phyloP scores from a whole-genome alignment of 2,113 vertebrate genomes.

The Nipponia nippon region DNA sequence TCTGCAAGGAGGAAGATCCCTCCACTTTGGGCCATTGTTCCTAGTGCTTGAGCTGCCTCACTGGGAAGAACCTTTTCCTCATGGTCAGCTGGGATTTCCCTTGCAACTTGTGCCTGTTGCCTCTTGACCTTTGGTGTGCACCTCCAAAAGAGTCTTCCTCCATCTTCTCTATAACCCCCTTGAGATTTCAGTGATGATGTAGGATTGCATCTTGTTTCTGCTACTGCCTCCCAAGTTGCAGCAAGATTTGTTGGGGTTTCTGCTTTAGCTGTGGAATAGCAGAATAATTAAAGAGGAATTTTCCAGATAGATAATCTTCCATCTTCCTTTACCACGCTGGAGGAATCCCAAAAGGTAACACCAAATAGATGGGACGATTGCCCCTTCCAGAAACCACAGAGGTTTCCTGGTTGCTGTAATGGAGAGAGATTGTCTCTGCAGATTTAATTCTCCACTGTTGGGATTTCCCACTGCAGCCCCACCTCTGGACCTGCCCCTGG shows the following conservation, averaged over 20 bases:
- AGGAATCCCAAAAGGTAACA: background rate
- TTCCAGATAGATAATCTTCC: background rate
- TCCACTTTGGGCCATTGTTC: rapidly evolving
- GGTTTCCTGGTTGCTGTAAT: background rate
- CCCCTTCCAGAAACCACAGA: background rate
- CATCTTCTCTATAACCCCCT: background rate
- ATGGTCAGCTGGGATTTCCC: background rate
- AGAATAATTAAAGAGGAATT: background rate
- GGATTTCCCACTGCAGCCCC: background rate
- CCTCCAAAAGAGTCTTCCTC: background rate
- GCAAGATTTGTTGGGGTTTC: background rate
- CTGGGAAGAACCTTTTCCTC: background rate
- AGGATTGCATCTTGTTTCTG: background rate
- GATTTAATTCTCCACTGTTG: background rate
- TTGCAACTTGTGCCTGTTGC: background rate
- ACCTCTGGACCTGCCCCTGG: background rate
- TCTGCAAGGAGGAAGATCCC: background rate
- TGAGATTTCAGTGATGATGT: background rate
- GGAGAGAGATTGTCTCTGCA: background rate
- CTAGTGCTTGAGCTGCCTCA: background rate
- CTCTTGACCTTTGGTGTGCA: background rate
- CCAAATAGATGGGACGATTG: background rate
- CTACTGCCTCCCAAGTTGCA: background rate
- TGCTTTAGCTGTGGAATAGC: background rate
- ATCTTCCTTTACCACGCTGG: background rate